phyloP scores from a whole-genome alignment of 2,113 vertebrate species.

The Glaucomys volans region DNA sequence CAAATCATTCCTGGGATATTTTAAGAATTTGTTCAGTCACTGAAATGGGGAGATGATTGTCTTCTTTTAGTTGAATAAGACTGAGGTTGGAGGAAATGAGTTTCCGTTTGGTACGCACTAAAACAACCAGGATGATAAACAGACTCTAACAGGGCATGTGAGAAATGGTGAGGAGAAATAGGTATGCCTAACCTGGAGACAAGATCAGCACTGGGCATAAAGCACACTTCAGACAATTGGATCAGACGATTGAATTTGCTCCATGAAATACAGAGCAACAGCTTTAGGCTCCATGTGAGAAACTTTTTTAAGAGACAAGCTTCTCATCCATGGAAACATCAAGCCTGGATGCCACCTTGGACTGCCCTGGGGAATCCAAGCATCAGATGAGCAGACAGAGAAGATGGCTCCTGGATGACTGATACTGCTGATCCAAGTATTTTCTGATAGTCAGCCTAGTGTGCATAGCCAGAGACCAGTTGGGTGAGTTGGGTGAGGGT shows the following conservation, averaged over 20 bases:
- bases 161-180: neutral
- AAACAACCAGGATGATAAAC: neutral
- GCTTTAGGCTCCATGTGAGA: neutral
- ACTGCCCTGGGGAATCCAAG: neutral
- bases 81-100: neutral
- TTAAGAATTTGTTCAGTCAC: neutral
- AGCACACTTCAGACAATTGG: neutral
- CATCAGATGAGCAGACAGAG: neutral
- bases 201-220: neutral
- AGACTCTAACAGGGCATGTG: neutral
- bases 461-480: neutral
- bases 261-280: neutral
- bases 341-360: neutral
- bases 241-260: neutral
- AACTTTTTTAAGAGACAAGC: neutral
- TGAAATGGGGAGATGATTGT: neutral
- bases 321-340: neutral
- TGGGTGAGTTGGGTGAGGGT: neutral
- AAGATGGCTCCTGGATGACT: neutral
- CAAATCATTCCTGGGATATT: neutral
- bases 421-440: neutral
- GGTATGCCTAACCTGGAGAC: neutral
- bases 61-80: neutral
- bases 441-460: neutral
- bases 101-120: neutral